Evolutionary conservation across 2,888 invertebrate genomes (phyloP).

Genomic region (Chorisops tibialis): DNA sequence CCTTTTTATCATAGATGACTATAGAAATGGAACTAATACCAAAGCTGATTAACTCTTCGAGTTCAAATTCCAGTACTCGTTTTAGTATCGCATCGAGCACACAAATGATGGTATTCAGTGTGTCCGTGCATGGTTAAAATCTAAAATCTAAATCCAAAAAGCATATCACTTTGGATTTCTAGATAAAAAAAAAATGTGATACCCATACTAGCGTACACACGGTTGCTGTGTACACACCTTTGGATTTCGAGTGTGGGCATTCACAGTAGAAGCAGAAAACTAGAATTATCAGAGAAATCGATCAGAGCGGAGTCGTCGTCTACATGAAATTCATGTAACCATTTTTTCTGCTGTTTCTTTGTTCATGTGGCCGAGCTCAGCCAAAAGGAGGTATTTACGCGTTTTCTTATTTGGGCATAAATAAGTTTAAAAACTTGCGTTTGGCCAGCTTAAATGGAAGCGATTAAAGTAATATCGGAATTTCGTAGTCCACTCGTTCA

Average conservation of each 20-base stretch:
- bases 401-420: slow-evolving; percentile 24
- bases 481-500: too few relatives aligned
- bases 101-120: not conserved
- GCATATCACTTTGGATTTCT: slow-evolving; percentile 20
- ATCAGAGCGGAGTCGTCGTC: slow-evolving; percentile 12
- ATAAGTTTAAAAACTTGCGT: slow-evolving; percentile 13
- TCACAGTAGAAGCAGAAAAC: slow-evolving; percentile 7
- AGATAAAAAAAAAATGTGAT: slow-evolving; percentile 13
- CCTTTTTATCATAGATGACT: not conserved
- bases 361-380: slow-evolving; percentile 14
- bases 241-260: too few relatives aligned
- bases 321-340: slow-evolving; percentile 26
- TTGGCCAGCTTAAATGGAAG: slow-evolving; percentile 22
- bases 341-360: slow-evolving; percentile 32
- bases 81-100: not conserved
- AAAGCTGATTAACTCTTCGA: slow-evolving; percentile 23
- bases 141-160: slow-evolving; percentile 18
- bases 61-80: slow-evolving; percentile 6
- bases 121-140: slow-evolving; percentile 10
- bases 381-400: slow-evolving; percentile 25
- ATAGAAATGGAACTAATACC: slow-evolving; percentile 19
- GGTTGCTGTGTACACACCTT: not conserved
- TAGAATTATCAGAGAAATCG: slow-evolving; percentile 26
- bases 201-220: not conserved
- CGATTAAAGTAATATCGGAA: slow-evolving; percentile 3